Conservation (phyloP, 2,113 vertebrate species). For the Scatophagus argus region DNA sequence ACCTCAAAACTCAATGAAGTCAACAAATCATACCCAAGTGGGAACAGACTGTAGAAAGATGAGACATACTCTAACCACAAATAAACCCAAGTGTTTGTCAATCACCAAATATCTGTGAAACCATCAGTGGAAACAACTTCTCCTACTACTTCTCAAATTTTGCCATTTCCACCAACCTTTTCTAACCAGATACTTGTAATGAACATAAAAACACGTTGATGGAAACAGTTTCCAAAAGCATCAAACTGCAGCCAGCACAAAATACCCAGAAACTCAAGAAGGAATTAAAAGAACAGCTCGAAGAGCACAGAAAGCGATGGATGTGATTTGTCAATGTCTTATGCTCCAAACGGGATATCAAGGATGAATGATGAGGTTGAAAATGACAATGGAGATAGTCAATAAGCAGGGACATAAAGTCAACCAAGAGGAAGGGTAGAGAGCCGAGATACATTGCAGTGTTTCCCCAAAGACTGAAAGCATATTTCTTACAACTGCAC, state of each 20-base stretch:
- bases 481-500: slow-evolving; percentile 4
- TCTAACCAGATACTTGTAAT: too few relatives aligned
- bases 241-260: neutral
- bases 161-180: too few relatives aligned
- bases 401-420: slow-evolving; percentile 15
- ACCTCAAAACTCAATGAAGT: neutral
- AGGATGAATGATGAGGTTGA: slow-evolving; percentile 26
- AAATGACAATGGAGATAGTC: slow-evolving; percentile 23
- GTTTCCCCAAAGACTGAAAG: neutral
- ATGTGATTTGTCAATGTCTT: slow-evolving; percentile 14
- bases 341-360: slow-evolving; percentile 11
- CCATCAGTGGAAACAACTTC: too few relatives aligned
- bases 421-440: neutral
- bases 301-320: slow-evolving; percentile 24
- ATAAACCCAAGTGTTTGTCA: too few relatives aligned
- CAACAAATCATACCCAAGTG: neutral
- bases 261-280: slow-evolving; percentile 2
- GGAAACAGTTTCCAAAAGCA: too few relatives aligned
- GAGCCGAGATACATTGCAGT: slow-evolving; percentile 19
- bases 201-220: too few relatives aligned
- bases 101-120: too few relatives aligned
- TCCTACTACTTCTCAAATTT: too few relatives aligned
- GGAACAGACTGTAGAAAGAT: neutral
- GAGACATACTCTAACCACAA: too few relatives aligned
- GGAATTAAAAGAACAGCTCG: slow-evolving; percentile 6